Percentiles rank a stretch among this genome's conserved stretches.
Conservation (phyloP, 2,797 vertebrate species). For the Sebastes taczanowskii region DNA sequence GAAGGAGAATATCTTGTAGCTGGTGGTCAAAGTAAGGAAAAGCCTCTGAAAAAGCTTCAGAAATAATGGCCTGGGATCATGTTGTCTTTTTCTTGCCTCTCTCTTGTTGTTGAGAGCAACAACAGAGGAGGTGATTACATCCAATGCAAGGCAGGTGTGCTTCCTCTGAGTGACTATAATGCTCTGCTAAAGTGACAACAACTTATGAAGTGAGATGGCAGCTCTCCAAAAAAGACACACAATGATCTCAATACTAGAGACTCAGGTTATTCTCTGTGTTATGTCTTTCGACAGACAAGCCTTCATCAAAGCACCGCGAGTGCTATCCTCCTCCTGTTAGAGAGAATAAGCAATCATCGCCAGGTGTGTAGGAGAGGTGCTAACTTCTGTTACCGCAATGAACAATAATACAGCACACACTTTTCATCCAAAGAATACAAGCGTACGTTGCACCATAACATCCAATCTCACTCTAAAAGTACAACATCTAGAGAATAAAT, state of each 20-base stretch:
- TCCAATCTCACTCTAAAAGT: not conserved
- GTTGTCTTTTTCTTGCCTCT: not conserved
- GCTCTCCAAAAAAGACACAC: not conserved
- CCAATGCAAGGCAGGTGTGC: not conserved
- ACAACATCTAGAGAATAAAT: not conserved
- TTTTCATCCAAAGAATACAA: not conserved
- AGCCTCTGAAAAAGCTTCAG: not conserved
- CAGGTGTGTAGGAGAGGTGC: not conserved
- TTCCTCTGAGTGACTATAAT: conserved; percentile 5
- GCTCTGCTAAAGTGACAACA: conserved; percentile 14
- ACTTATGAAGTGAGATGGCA: not conserved
- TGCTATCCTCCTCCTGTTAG: not conserved
- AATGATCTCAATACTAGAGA: not conserved
- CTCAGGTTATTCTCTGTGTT: not conserved
- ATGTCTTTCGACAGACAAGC: not conserved
- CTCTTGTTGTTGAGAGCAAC: not conserved
- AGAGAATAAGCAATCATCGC: not conserved
- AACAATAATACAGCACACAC: not conserved
- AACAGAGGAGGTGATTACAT: conserved; percentile 2
- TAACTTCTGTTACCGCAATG: not conserved
- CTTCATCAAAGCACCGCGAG: not conserved
- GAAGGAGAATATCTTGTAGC: not conserved
- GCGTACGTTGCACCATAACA: not conserved
- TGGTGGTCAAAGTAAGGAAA: not conserved
- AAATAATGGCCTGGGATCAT: not conserved